Base-by-base conservation (phyloP, 2,888 invertebrate genomes). In the Leptopilina syphax region DNA sequence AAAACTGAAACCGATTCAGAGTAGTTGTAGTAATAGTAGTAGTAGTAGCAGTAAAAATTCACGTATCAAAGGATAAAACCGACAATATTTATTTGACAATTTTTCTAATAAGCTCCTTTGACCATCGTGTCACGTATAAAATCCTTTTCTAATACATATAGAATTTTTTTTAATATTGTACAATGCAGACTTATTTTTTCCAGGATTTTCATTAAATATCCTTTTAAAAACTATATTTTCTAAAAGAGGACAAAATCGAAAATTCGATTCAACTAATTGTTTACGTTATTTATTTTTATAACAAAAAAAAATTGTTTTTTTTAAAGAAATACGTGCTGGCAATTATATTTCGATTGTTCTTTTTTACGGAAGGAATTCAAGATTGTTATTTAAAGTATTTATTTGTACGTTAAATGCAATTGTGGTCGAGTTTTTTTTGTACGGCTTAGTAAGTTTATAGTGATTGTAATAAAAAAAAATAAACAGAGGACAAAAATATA, bases 371-470 rank as follows among this genome's bases (percentile, higher is more conserved):
- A 67, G 44, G n/a, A 60, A 60, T 57, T 73, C 13, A 70, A 27
- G n/a, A 54, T 27, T 57, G 50, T 68, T 73, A 50, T 54, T 54
- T 50, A 18, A 8, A 24, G 50, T 34, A 57, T 60, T 73, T n/a
- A 9, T 73, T 73, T 60, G 57, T 73, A 73, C 73, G 57, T 73
- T 73, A 34, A 73, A 73, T 73, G 73, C 57, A 13, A 34, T 57
- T 73, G 34, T 41, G 57, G 73, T 73, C 57, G 34, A 41, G 27
- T 34, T 34, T 44, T 44, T 57, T 73, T 34, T 54, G n/a, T 70
- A 70, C 13, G 68, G 68, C 24, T 68, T 47, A 50, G 18, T 18
- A 18, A 18, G 18, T 18, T 18, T 18, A 18, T 18, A 18, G 10
- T 50, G 3, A 50, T 50, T 50, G 47, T 47, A 50, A 12, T 10